These are phyloP conservation scores for Sceloporus undulatus DNA, from an alignment of 2,113 vertebrate genomes.

Conservation along the genomic window DNA sequence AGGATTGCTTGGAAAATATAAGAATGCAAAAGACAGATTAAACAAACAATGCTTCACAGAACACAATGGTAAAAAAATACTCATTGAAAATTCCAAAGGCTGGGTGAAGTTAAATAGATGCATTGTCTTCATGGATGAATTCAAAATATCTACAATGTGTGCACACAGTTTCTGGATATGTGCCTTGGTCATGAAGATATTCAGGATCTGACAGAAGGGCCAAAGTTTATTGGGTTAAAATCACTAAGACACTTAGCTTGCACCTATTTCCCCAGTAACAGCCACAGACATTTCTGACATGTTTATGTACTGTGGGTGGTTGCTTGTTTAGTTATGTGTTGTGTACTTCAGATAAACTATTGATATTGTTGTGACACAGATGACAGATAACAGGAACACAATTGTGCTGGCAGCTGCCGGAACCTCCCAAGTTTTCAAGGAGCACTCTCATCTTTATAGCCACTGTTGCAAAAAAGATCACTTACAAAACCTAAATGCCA, in stretches of 20 bases:
- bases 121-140: constrained; percentile 58
- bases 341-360: constrained; percentile 53
- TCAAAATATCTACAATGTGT: constrained; percentile 38
- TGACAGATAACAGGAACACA: constrained; percentile 47
- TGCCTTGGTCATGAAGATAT: neutral
- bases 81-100: constrained; percentile 57
- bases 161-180: constrained; percentile 3
- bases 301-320: constrained; percentile 20
- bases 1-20: constrained; percentile 54
- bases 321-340: neutral
- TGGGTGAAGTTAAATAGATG: neutral
- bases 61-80: constrained; percentile 70
- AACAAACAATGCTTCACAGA: constrained; percentile 70
- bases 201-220: neutral
- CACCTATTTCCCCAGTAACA: neutral
- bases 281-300: neutral
- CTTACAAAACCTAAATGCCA: neutral
- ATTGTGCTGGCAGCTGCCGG: neutral
- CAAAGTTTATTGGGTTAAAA: neutral
- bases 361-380: constrained; percentile 43
- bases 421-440: constrained; percentile 21
- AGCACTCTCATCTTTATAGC: neutral
- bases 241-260: neutral
- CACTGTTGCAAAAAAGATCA: neutral
- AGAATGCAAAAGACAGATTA: constrained; percentile 41